These are phyloP conservation scores for Ctenochaetus hawaiiensis DNA, from an alignment of 2,797 vertebrate genomes.

Conservation along the genomic window DNA sequence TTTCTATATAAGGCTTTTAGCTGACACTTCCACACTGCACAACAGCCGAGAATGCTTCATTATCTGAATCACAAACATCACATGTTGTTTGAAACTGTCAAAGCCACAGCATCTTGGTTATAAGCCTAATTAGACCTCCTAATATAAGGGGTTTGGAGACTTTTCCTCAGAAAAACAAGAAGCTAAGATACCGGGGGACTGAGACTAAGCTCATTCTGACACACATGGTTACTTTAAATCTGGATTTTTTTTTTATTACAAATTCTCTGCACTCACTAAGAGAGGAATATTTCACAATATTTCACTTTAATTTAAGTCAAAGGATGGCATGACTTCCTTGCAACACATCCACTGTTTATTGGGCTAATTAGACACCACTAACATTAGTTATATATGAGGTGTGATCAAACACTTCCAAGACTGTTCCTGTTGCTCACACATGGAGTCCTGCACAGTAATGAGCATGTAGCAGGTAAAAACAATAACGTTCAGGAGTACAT, in stretches of 20 bases:
- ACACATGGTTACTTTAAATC: not conserved
- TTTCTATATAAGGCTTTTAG: conserved; percentile 12
- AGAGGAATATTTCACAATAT: too few species aligned
- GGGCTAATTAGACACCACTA: not conserved
- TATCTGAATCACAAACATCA: conserved; percentile 29
- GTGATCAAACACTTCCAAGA: too few species aligned
- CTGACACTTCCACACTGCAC: not conserved
- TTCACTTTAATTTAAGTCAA: too few species aligned
- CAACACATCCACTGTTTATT: not conserved
- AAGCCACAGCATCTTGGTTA: not conserved
- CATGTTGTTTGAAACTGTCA: not conserved
- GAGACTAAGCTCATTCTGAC: not conserved
- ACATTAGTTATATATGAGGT: not conserved
- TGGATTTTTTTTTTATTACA: too few species aligned
- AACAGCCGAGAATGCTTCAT: conserved; percentile 1
- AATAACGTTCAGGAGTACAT: too few species aligned
- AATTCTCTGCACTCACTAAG: too few species aligned
- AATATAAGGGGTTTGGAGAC: not conserved
- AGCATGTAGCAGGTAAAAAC: too few species aligned
- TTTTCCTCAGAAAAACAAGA: not conserved
- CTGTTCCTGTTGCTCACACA: too few species aligned
- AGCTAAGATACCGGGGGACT: too few species aligned
- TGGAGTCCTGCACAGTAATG: too few species aligned
- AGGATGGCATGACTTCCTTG: too few species aligned
- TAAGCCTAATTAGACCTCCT: not conserved